Conservation (phyloP, 35 echinoderm and acorn worm species). For the Hemicentrotus pulcherrimus region DNA sequence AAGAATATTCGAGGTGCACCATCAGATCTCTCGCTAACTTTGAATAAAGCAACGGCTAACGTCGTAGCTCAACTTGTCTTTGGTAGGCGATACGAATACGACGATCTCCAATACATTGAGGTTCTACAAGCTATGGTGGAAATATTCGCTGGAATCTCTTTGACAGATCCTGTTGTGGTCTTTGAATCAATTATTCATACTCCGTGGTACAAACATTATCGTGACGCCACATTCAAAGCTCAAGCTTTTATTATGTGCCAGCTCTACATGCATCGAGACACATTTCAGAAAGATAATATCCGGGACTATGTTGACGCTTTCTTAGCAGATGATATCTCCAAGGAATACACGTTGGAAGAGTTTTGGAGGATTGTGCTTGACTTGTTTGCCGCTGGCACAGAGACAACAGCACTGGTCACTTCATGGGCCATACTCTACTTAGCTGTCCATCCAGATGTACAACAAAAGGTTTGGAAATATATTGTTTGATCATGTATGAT, state of each 20-base stretch:
- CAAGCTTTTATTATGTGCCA: neutral
- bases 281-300: slow-evolving; percentile 33
- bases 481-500: neutral
- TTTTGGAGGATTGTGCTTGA: slow-evolving; percentile 18
- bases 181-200: slow-evolving; percentile 1
- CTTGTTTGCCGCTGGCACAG: slow-evolving; percentile 41
- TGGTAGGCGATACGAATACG: slow-evolving; percentile 64
- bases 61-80: slow-evolving; percentile 55
- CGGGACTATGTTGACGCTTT: slow-evolving; percentile 44
- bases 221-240: neutral
- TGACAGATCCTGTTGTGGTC: slow-evolving; percentile 8
- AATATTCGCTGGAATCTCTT: neutral
- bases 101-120: neutral
- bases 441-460: slow-evolving; percentile 12
- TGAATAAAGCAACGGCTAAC: slow-evolving; percentile 58
- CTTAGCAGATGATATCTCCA: slow-evolving; percentile 5
- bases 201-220: neutral
- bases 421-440: slow-evolving; percentile 49
- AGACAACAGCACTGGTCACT: slow-evolving; percentile 10
- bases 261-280: neutral
- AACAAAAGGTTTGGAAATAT: neutral
- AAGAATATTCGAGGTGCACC: neutral
- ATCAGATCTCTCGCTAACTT: neutral
- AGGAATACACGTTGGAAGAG: neutral
- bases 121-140: neutral